These are phyloP conservation scores for Conus canariensis DNA, from an alignment of 2,888 invertebrate species.

Conservation along the genomic window DNA sequence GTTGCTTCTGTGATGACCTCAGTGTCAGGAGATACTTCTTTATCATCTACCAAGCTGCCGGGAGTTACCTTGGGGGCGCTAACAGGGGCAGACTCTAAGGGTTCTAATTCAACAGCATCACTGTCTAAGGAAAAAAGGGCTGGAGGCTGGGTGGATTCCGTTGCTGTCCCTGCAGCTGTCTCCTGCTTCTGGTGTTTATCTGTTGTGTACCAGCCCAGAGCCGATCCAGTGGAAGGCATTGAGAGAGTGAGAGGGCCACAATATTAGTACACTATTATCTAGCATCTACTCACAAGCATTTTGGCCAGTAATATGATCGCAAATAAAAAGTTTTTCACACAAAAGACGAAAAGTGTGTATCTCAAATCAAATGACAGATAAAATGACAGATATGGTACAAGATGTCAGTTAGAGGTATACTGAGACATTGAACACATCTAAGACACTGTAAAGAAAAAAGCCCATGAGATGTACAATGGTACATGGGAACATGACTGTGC, in stretches of 20 bases:
- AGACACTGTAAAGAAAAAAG: not conserved
- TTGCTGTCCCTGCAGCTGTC: slow-evolving; percentile 8
- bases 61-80: not conserved
- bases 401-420: not conserved
- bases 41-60: not conserved
- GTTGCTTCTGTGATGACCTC: not conserved
- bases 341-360: not conserved
- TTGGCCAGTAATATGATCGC: slow-evolving; percentile 23
- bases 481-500: no score
- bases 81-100: not conserved
- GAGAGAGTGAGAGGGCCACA: slow-evolving; percentile 50
- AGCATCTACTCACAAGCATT: slow-evolving; percentile 23
- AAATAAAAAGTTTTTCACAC: not conserved
- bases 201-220: slow-evolving; percentile 52
- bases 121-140: not conserved
- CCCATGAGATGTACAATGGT: no score
- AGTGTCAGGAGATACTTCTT: not conserved
- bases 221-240: slow-evolving; percentile 60
- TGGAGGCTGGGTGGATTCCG: not conserved
- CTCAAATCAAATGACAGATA: not conserved
- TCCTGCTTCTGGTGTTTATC: slow-evolving; percentile 45
- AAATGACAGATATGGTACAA: not conserved
- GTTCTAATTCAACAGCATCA: not conserved
- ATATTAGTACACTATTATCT: slow-evolving; percentile 31
- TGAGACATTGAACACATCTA: not conserved